Evolutionary conservation across 2,888 invertebrate species (phyloP), one percentile per base, ranked within the genome.

Genomic region (Tenthredo livida): DNA sequence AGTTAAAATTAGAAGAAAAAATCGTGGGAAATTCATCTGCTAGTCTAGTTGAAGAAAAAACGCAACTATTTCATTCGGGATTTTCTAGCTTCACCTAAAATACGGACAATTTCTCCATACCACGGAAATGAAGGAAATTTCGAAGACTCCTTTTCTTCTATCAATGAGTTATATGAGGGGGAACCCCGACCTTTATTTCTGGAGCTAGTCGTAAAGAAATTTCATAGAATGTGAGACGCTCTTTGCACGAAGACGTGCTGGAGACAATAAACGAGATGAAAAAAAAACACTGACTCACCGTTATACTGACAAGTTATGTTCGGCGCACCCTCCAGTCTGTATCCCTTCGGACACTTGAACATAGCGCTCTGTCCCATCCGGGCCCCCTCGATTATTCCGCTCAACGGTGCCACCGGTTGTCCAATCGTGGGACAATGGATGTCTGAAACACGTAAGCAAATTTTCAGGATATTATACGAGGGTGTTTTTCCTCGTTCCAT

Each of bases 291-390:
- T n/a, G 54, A 89, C 90, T 90, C 85, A 92, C 93, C 93, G 85
- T 93, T 93, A 87, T 93, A 93, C 94, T 97, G 96, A 92, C 98
- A 98, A 61, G 97, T 97, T 87, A 98, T 95, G 90, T 97, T 96
- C 67, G 96, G 94, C 2, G 96, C 95, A 9, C 98, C 98, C 87
- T 96, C 95, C 84, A 98, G 95, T 87, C 96, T 95, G 93, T 96
- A 98, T 40, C 98, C 98, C 15, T 96, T 94, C 85, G 97, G 96
- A 93, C 98, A 98, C 89, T 96, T 96, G 93, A 97, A 97, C 89
- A 95, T 94, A 6, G 96, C 96, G 85, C 94, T 95, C 91, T 97
- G 97, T 21, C 98, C 98, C 88, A 98, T 95, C 88, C 96, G 95
- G 78, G 96, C 95, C 67, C 98, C 97, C 93, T 97, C 97, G 65